Evolutionary conservation across 2,113 vertebrate species (phyloP), one percentile per base, ranked within the genome.

Genomic region (Machaerirhynchus nigripectus): DNA sequence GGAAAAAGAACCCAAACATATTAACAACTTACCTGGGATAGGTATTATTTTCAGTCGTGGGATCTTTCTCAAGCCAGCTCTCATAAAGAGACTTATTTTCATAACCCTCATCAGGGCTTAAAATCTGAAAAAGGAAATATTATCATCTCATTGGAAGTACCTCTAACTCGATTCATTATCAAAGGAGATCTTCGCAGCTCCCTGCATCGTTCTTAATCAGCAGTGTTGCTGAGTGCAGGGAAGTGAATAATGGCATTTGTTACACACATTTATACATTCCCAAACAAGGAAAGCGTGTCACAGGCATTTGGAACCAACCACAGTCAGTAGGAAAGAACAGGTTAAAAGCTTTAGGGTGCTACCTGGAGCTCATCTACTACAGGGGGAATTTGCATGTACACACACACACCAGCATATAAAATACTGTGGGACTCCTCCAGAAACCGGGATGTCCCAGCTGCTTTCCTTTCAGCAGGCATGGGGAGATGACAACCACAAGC

Each of bases 31-130:
- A 98, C 99, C 98, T 98, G 70, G 99, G 99, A 26, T 98, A 97
- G 31, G 98, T 97, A 19, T 97, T 97, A 87, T 98, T 98, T 83
- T 98, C 97, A 18, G 97, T 97, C 71, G 98, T 98, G 69, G 99
- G 99, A 93, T 99, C 99, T 89, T 98, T 99, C 83, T 98, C 98
- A 83, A 99, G 98, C 99, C 99, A 99, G 57, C 99, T 99, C 44
- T 99, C 97, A 89, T 99, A 99, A 64, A 99, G 98, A 91, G 98
- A 98, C 76, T 98, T 96, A 64, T 94, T 97, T 84, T 98, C 98
- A 93, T 99, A 99, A 70, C 98, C 99, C 35, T 98, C 98, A 94
- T 99, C 99, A 52, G 99, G 99, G 86, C 99, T 99, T 76, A 87
- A 64, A 74, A 99, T 98, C 99, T 99, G 84, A 52, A 94, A 52